phyloP scores from a whole-genome alignment of 1,140 invertebrate genomes.

The Zaprionus africanus region DNA sequence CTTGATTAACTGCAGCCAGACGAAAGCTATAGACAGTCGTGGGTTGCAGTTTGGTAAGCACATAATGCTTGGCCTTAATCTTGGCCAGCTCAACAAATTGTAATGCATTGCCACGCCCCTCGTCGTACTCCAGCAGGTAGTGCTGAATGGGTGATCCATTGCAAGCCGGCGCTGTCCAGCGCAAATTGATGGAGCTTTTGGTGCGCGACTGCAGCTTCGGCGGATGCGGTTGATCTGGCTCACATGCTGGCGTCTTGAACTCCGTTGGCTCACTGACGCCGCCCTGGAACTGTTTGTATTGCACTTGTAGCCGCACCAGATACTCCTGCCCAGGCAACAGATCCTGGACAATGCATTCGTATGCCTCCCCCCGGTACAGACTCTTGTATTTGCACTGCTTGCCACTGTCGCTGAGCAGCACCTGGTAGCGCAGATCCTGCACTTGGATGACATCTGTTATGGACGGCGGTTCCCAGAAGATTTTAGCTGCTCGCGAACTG shows the following conservation, averaged over 20 bases:
- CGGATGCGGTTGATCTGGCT: constrained; percentile 87
- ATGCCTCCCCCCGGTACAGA: constrained; percentile 90
- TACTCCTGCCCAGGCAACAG: constrained; percentile 93
- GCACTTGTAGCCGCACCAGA: constrained; percentile 89
- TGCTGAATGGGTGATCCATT: constrained; percentile 91
- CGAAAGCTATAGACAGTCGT: constrained; percentile 92
- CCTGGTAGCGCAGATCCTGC: constrained; percentile 90
- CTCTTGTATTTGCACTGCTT: constrained; percentile 91
- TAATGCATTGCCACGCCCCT: constrained; percentile 86
- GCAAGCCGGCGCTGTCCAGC: constrained; percentile 89
- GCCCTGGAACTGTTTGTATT: constrained; percentile 86
- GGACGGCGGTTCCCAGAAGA: constrained; percentile 90
- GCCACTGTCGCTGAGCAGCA: constrained; percentile 90
- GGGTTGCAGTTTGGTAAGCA: constrained; percentile 89
- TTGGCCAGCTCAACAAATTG: constrained; percentile 90
- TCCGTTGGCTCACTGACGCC: constrained; percentile 86
- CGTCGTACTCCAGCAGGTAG: constrained; percentile 92
- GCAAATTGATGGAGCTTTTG: constrained; percentile 87
- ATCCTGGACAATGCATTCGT: constrained; percentile 91
- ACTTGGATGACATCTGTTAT: constrained; percentile 85
- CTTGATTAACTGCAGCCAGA: constrained; percentile 92
- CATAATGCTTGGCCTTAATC: constrained; percentile 89
- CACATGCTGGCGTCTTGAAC: constrained; percentile 88
- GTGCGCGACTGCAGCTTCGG: constrained; percentile 87
- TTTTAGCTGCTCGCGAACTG: constrained; percentile 90